These are phyloP conservation scores for Plectus sambesii DNA, from an alignment of 1,140 invertebrate genomes.

Conservation along the genomic window DNA sequence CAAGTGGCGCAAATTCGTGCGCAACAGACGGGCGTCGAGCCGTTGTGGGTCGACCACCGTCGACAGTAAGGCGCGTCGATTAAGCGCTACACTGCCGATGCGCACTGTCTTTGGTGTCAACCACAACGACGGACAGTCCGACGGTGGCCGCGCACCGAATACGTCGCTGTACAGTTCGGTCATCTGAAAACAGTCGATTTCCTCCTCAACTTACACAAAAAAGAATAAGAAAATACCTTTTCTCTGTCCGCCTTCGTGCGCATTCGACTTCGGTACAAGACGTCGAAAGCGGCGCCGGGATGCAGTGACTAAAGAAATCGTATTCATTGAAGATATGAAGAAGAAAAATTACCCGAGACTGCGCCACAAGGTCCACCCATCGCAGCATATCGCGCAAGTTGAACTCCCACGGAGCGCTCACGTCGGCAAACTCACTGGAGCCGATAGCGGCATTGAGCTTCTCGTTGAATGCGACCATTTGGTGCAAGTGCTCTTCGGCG, in stretches of 20 bases:
- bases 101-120: too few relatives aligned
- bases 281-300: slow-evolving; percentile 58
- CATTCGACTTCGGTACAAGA: slow-evolving; percentile 72
- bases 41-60: too few relatives aligned
- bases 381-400: slow-evolving; percentile 86
- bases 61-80: too few relatives aligned
- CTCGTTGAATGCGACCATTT: slow-evolving; percentile 71
- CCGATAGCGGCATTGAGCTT: slow-evolving; percentile 57
- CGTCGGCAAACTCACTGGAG: slow-evolving; percentile 56
- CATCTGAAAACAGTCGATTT: too few relatives aligned
- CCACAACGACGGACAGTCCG: too few relatives aligned
- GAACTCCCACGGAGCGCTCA: slow-evolving; percentile 83
- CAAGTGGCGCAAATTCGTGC: slow-evolving; percentile 57
- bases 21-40: slow-evolving; percentile 49
- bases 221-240: slow-evolving; percentile 46
- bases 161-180: too few relatives aligned
- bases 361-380: slow-evolving; percentile 53
- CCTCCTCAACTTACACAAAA: too few relatives aligned
- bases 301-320: too few relatives aligned
- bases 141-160: too few relatives aligned
- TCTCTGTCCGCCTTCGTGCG: slow-evolving; percentile 60
- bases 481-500: slow-evolving; percentile 51
- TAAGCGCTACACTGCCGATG: too few relatives aligned
- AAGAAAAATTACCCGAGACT: slow-evolving; percentile 5
- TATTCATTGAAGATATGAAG: too few relatives aligned